Evolutionary conservation across 1,140 invertebrate species (phyloP).

Genomic region (Temnothorax longispinosus): DNA sequence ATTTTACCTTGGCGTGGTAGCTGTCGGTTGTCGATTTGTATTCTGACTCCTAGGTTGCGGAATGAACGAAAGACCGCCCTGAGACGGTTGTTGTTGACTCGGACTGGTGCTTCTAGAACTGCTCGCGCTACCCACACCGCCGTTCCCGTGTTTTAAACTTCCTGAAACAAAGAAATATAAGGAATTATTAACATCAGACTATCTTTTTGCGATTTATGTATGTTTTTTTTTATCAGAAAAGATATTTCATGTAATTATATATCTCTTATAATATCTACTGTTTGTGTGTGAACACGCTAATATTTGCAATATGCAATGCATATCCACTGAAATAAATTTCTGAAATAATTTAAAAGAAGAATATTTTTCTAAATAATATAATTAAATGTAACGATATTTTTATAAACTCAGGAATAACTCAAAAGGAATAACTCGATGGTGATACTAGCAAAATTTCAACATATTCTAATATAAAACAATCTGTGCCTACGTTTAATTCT

Average conservation of each 20-base stretch:
- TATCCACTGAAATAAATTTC: background rate
- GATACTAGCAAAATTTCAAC: background rate
- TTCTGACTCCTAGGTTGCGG: slow-evolving; percentile 82
- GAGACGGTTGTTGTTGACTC: slow-evolving; percentile 82
- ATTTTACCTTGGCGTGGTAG: slow-evolving; percentile 79
- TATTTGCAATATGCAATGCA: background rate
- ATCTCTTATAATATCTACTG: background rate
- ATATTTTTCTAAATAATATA: too few relatives aligned
- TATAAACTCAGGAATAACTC: too few relatives aligned
- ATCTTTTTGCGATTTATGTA: background rate
- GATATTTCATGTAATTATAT: background rate
- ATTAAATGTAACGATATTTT: too few relatives aligned
- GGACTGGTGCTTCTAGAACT: slow-evolving; percentile 84
- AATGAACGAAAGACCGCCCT: slow-evolving; percentile 81
- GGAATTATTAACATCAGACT: background rate
- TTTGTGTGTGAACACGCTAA: background rate
- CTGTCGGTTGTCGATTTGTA: slow-evolving; percentile 77
- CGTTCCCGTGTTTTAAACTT: slow-evolving; percentile 81
- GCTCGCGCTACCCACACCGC: slow-evolving; percentile 82
- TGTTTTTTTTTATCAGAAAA: background rate
- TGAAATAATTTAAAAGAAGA: background rate
- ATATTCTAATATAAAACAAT: background rate
- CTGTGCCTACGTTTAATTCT: background rate
- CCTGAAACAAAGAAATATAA: slow-evolving; percentile 70
- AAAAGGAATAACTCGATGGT: too few relatives aligned